phyloP scores from a whole-genome alignment of 2,113 vertebrate species.

The Microcebus ravelobensis region DNA sequence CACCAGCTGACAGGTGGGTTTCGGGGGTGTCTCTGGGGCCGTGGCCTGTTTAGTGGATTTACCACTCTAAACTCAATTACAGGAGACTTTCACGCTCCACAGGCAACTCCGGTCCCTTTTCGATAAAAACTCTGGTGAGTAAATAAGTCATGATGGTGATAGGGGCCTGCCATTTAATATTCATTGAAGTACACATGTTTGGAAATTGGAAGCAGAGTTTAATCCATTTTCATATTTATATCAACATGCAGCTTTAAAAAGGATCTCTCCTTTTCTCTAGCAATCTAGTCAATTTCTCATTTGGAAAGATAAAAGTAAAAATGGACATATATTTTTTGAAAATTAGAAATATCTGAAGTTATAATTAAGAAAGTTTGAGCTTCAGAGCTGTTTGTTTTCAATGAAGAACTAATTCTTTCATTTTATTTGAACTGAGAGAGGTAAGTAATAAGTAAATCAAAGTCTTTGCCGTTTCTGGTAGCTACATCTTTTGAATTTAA shows the following conservation, averaged over 20 bases:
- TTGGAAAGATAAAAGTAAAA: conserved; percentile 75
- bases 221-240: conserved; percentile 94
- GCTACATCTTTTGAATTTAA: neutral
- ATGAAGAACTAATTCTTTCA: neutral
- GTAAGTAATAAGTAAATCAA: neutral
- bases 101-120: conserved; percentile 85
- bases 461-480: neutral
- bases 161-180: conserved; percentile 89
- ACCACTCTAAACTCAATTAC: conserved; percentile 91
- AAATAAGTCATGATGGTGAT: conserved; percentile 90
- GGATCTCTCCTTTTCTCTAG: conserved; percentile 76
- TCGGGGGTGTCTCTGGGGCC: conserved; percentile 93
- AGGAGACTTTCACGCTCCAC: conserved; percentile 87
- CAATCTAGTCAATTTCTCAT: conserved; percentile 78
- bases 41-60: conserved; percentile 88
- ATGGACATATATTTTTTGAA: conserved; percentile 49
- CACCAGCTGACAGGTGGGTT: conserved; percentile 96
- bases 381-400: conserved; percentile 53
- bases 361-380: conserved; percentile 49
- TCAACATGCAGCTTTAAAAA: conserved; percentile 91
- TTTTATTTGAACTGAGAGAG: conserved; percentile 11
- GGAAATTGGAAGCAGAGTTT: conserved; percentile 90
- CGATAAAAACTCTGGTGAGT: conserved; percentile 88
- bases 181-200: conserved; percentile 89
- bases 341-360: conserved; percentile 61